Base-by-base conservation (phyloP, 2,113 vertebrate species). In the Microtus ochrogaster region DNA sequence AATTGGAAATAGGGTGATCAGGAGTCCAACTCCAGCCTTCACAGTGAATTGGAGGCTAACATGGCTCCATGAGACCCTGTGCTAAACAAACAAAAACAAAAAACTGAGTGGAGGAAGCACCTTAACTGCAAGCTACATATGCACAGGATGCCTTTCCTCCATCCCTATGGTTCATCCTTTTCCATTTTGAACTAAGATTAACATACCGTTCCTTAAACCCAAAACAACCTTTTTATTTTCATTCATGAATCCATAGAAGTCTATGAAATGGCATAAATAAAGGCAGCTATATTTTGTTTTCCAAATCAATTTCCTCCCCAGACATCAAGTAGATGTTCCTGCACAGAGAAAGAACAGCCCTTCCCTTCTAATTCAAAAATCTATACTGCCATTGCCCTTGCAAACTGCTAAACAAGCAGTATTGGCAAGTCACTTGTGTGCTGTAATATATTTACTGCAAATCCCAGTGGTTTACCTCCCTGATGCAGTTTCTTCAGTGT, bases 361-460 rank as follows among this genome's bases (percentile, higher is more conserved):
- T 98, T 98, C 97, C 98, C 97, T 98, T 98, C 98, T 98, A 99
- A 99, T 98, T 98, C 98, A 98, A 99, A 99, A 99, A 99, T 99
- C 99, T 97, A 99, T 99, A 99, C 97, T 98, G 97, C 97, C 98
- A 98, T 96, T 98, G 98, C 98, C 98, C 98, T 98, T 98, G 98
- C 98, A 99, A 99, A 99, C 98, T 99, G 98, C 99, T 98, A 98
- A 99, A 99, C 98, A 99, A 99, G 98, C 98, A 98, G 97, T 99
- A 99, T 99, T 7, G 98, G 98, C 98, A 99, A 99, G 98, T 98
- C 98, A 98, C 98, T 99, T 98, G 98, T 98, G 98, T 98, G 98
- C 98, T 98, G 97, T 98, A 99, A 99, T 98, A 97, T 98, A 98
- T 99, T 99, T 99, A 98, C 98, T 98, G 97, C 98, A 98, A 98